Evolutionary conservation across 1,140 invertebrate species (phyloP).

Genomic region (Drosophila teissieri): DNA sequence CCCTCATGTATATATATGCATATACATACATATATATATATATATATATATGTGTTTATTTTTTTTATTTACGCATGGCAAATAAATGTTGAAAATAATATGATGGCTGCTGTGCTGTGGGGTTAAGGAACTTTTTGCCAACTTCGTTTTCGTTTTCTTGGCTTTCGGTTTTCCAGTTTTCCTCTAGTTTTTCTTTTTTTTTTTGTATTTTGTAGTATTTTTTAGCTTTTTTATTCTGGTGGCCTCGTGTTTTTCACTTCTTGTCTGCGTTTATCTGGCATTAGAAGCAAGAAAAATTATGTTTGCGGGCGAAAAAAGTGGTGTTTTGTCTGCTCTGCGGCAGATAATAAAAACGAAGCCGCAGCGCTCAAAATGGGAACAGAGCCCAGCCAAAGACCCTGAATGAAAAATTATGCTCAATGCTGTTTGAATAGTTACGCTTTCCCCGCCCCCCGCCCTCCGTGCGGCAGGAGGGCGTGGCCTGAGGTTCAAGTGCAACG

Average conservation of each 20-base stretch:
- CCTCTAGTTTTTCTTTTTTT: constrained; percentile 20
- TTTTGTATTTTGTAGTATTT: not conserved
- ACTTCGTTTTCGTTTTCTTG: constrained; percentile 44
- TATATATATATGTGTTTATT: constrained; percentile 1
- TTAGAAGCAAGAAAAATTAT: constrained; percentile 73
- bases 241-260: constrained; percentile 53
- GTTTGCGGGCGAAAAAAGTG: constrained; percentile 46
- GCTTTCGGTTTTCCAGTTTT: constrained; percentile 7
- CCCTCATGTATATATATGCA: constrained; percentile 6
- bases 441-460: not conserved
- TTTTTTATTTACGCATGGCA: constrained; percentile 74
- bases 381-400: constrained; percentile 58
- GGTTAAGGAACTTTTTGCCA: constrained; percentile 71
- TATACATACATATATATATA: not conserved
- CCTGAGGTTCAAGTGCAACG: constrained; percentile 52
- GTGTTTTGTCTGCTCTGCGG: constrained; percentile 25
- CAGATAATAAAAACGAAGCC: constrained; percentile 60
- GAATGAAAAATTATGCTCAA: constrained; percentile 69
- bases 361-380: constrained; percentile 23
- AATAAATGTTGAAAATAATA: constrained; percentile 81
- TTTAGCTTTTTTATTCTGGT: constrained; percentile 11
- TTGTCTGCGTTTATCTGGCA: constrained; percentile 73
- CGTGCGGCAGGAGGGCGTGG: not conserved
- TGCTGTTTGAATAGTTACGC: constrained; percentile 53
- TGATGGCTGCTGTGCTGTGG: constrained; percentile 41